Evolutionary conservation across 2,797 vertebrate species (phyloP).

Genomic region (Sciaenops ocellatus): DNA sequence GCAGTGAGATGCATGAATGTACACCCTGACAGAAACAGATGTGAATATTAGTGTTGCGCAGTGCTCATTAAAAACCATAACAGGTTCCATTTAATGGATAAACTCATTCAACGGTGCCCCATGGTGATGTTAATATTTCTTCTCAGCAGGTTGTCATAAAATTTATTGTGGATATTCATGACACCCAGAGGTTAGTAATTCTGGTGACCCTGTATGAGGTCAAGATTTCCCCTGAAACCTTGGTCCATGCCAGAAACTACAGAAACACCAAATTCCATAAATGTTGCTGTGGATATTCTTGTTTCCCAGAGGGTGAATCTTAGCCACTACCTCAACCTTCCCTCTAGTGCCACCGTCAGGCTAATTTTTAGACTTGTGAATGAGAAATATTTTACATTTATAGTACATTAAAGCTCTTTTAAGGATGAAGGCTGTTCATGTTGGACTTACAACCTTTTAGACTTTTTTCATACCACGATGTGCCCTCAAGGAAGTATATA

Average conservation of each 20-base stretch:
- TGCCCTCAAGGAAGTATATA: too few species aligned
- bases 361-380: neutral
- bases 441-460: neutral
- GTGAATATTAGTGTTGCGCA: neutral
- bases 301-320: too few species aligned
- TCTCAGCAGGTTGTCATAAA: neutral
- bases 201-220: neutral
- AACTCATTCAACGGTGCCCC: neutral
- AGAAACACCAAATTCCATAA: neutral
- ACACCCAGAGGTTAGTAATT: neutral
- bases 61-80: neutral
- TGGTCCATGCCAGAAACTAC: neutral
- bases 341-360: neutral
- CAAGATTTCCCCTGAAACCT: neutral
- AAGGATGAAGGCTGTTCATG: neutral
- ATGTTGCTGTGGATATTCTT: neutral
- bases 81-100: neutral
- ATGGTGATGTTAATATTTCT: neutral
- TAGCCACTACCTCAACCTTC: too few species aligned
- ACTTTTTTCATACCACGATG: neutral
- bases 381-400: neutral
- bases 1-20: neutral
- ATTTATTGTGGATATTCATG: neutral
- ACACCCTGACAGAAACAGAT: neutral
- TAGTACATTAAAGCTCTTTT: neutral